phyloP scores from a whole-genome alignment of 2,888 invertebrate species.

The Escarpia spicata region DNA sequence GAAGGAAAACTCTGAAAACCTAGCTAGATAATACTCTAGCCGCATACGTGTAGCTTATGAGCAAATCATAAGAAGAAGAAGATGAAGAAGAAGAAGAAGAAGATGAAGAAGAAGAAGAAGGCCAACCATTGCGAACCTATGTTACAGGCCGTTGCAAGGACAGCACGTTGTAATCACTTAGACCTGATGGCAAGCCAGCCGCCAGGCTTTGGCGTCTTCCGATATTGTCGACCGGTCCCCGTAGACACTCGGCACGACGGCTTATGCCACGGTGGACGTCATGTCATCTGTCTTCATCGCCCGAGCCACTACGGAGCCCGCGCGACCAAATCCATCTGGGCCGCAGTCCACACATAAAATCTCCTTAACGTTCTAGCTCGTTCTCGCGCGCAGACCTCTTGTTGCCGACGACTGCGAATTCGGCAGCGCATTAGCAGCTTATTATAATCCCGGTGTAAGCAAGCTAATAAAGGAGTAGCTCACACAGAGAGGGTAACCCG shows the following conservation, averaged over 20 bases:
- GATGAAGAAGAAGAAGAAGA: too few relatives aligned
- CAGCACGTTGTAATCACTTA: not conserved
- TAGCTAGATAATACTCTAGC: too few relatives aligned
- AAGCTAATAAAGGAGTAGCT: not conserved
- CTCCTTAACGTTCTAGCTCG: not conserved
- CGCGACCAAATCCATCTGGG: not conserved
- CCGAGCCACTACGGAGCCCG: not conserved
- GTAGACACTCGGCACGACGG: not conserved
- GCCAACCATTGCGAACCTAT: not conserved
- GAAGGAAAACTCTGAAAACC: too few relatives aligned
- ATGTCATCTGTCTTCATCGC: slow-evolving; percentile 4
- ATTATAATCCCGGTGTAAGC: not conserved
- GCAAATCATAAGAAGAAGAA: too few relatives aligned
- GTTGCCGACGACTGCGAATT: too few relatives aligned
- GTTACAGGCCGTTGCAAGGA: not conserved
- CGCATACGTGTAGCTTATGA: too few relatives aligned
- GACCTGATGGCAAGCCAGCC: not conserved
- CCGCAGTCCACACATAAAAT: not conserved
- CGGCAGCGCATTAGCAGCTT: not conserved
- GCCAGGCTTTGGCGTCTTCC: not conserved
- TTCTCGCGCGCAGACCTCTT: not conserved
- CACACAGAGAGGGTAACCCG: not conserved
- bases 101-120: too few relatives aligned
- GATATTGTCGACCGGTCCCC: not conserved
- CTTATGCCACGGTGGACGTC: not conserved